Evolutionary conservation across 2,113 vertebrate genomes (phyloP).

Genomic region (Eupsittula cactorum): DNA sequence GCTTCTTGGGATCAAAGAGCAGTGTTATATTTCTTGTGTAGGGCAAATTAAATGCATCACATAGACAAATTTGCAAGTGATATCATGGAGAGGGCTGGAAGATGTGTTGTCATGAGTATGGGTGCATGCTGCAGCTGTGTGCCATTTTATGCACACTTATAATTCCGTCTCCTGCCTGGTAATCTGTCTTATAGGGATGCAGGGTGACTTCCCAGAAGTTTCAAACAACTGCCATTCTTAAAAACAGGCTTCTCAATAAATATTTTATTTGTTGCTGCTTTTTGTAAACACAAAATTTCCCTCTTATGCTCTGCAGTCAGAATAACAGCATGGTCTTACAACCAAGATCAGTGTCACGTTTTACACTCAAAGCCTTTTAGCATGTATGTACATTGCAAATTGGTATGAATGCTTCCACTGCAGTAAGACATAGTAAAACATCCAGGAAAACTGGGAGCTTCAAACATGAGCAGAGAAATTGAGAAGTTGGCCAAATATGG

Average conservation of each 20-base stretch:
- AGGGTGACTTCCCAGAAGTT: not conserved
- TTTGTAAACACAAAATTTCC: not conserved
- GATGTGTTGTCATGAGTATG: not conserved
- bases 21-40: not conserved
- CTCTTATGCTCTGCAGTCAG: not conserved
- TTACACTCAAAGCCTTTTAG: not conserved
- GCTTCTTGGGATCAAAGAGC: not conserved
- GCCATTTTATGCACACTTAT: not conserved
- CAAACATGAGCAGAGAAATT: not conserved
- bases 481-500: not conserved
- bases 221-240: not conserved
- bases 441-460: not conserved
- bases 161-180: not conserved
- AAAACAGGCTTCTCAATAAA: not conserved
- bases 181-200: not conserved
- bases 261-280: not conserved
- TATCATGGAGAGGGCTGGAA: not conserved
- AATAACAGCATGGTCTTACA: not conserved
- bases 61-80: not conserved
- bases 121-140: not conserved
- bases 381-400: not conserved
- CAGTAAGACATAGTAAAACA: not conserved
- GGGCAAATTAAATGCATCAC: not conserved
- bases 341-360: not conserved
- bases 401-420: not conserved